A percentile compares a stretch with the other conserved stretches of the same genome.
Evolutionary conservation across 2,113 vertebrate genomes (phyloP).

Genomic region (Puma concolor): DNA sequence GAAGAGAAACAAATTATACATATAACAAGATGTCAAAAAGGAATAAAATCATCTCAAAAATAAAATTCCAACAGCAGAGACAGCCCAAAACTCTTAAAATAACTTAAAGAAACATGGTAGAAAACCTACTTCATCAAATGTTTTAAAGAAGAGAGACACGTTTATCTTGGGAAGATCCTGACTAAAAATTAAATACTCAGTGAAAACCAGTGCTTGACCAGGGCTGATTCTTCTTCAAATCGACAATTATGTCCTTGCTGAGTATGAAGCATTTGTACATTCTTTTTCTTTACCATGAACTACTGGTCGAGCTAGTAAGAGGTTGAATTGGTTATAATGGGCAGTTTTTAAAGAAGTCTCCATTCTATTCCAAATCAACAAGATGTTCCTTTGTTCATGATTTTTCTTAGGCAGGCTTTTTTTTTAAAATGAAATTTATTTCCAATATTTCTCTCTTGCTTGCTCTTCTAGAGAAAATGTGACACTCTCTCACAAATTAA

Average conservation of each 20-base stretch:
- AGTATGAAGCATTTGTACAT: not conserved
- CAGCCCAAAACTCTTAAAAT: constrained; percentile 58
- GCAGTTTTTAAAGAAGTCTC: not conserved
- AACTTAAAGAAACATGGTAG: constrained; percentile 63
- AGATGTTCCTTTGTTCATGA: not conserved
- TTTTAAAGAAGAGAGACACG: constrained; percentile 46
- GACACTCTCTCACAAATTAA: not conserved
- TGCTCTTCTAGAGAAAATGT: not conserved
- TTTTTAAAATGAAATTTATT: not conserved
- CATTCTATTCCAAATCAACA: not conserved
- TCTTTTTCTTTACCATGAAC: not conserved
- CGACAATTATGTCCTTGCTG: not conserved
- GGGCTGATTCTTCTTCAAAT: not conserved
- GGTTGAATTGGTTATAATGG: not conserved
- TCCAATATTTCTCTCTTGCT: not conserved
- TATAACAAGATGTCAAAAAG: constrained; percentile 78
- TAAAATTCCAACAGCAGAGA: constrained; percentile 64
- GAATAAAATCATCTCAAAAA: constrained; percentile 67
- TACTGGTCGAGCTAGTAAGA: not conserved
- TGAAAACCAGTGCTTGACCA: not conserved
- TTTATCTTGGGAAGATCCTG: constrained; percentile 50
- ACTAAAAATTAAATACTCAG: constrained; percentile 29
- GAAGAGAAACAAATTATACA: constrained; percentile 78
- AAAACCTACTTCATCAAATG: constrained; percentile 50
- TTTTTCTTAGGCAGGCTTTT: not conserved